A percentile compares a stretch with the other conserved stretches of the same genome.
Conservation (phyloP, 1,140 invertebrate genomes). For the Panagrolaimus sp. region DNA sequence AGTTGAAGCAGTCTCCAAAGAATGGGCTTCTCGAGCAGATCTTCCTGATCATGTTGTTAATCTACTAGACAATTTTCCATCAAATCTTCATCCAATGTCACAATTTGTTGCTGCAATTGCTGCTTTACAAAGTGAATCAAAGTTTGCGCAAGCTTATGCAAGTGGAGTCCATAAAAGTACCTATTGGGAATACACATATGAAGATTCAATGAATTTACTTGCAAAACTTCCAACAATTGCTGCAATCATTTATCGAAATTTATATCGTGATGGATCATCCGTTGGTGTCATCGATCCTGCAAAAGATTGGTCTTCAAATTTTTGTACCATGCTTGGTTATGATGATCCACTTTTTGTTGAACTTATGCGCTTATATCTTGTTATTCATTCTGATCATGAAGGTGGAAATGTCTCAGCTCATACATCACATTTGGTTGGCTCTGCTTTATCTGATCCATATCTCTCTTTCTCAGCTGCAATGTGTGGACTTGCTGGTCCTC, state of each 20-base stretch:
- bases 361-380: constrained; percentile 86
- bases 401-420: constrained; percentile 89
- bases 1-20: constrained; percentile 71
- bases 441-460: constrained; percentile 90
- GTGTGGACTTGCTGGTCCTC: constrained; percentile 86
- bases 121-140: constrained; percentile 83
- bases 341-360: constrained; percentile 80
- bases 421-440: constrained; percentile 88
- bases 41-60: constrained; percentile 86
- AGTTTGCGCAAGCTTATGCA: constrained; percentile 84
- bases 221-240: constrained; percentile 89
- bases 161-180: constrained; percentile 76
- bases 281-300: constrained; percentile 79
- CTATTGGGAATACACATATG: constrained; percentile 78
- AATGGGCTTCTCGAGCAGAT: constrained; percentile 81
- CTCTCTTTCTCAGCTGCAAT: constrained; percentile 86
- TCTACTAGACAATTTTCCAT: constrained; percentile 91
- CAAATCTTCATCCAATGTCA: constrained; percentile 85
- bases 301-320: constrained; percentile 91
- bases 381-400: constrained; percentile 72
- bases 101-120: constrained; percentile 88
- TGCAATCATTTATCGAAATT: constrained; percentile 85
- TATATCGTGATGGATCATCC: constrained; percentile 77
- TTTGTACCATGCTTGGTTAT: constrained; percentile 84
- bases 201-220: constrained; percentile 91